Base-by-base conservation (phyloP, 2,888 invertebrate species). In the Lasioglossum vierecki region DNA sequence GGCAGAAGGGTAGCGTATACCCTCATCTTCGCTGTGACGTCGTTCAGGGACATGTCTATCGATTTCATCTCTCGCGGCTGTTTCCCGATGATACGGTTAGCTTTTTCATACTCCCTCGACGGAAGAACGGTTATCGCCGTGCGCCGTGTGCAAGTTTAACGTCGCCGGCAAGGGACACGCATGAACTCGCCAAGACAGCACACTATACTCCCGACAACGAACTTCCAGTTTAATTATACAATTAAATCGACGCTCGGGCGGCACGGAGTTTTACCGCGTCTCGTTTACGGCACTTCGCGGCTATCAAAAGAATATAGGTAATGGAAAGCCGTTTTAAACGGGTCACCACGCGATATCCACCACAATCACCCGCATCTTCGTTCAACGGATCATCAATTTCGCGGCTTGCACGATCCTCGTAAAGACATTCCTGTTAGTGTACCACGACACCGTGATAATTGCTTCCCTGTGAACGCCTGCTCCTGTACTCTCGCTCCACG, bases 41-140 rank as follows among this genome's bases (percentile, higher is more conserved):
- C 90, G 91, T 89, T 90, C 90, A 91, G 88, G 90, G 82, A 89
- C 91, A 88, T 90, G 90, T 84, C 84, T 91, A 90, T 90, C 90
- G 90, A 90, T 90, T 88, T 90, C 88, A 88, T 90, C 91, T 87
- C 88, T 84, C 82, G 78, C 76, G 79, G 86, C 74, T 86, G 85
- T 84, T 85, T 85, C 88, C 73, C 73, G 87, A 83, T 82, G 83
- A 82, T 74, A 75, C 80, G 60, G 80, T 86, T 82, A 66, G n/a
- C 78, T 84, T 80, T 81, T 87, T 71, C 8, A 63, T 63, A 63
- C 73, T 39, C 22, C 44, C 15, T 44, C 22, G n/a, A 35, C 11
- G 11, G 26, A 72, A n/a, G 11, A 66, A 53, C 26, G 44, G 44
- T 71, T 70, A 39, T 71, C 44, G 15, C 41, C n/a, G 13, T 68